Percentiles rank a stretch among this genome's conserved stretches.
These are phyloP conservation scores for Caenorhabditis plicata DNA, from an alignment of 2,888 invertebrate genomes.

Conservation along the genomic window DNA sequence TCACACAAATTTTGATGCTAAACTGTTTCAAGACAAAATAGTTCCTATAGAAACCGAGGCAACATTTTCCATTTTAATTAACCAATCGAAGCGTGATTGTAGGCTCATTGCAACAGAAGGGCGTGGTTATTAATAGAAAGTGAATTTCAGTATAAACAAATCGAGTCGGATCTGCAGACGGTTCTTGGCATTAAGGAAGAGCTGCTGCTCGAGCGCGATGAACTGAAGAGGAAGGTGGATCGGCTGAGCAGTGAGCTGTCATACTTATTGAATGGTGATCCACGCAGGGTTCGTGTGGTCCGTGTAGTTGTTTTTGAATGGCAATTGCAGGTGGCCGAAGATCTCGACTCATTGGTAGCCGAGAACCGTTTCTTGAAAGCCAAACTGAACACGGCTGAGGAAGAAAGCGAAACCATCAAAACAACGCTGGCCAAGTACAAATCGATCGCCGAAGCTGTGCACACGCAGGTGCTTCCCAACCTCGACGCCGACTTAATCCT, in stretches of 20 bases:
- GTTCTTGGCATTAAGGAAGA: slow-evolving; percentile 50
- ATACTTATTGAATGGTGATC: slow-evolving; percentile 48
- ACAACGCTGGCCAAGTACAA: slow-evolving; percentile 47
- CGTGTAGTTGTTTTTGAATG: neutral
- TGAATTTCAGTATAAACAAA: slow-evolving; percentile 39
- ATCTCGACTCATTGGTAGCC: slow-evolving; percentile 48
- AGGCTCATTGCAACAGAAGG: too few relatives aligned
- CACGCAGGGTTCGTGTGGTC: slow-evolving; percentile 28
- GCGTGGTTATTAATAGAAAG: neutral
- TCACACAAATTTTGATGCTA: too few relatives aligned
- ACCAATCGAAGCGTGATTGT: too few relatives aligned
- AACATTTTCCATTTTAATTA: too few relatives aligned
- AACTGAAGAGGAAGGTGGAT: slow-evolving; percentile 35
- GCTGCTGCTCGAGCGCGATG: slow-evolving; percentile 39
- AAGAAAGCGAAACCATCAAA: slow-evolving; percentile 70
- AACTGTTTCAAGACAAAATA: too few relatives aligned
- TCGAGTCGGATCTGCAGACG: slow-evolving; percentile 42
- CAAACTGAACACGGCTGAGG: slow-evolving; percentile 67
- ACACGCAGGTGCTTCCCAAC: slow-evolving; percentile 14
- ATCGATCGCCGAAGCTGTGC: slow-evolving; percentile 37
- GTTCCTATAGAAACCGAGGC: too few relatives aligned
- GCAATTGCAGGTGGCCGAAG: slow-evolving; percentile 39
- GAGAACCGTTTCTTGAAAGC: slow-evolving; percentile 72
- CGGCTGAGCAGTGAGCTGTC: slow-evolving; percentile 41
- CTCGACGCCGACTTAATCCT: too few relatives aligned